phyloP scores from a whole-genome alignment of 2,113 vertebrate species.

The human (Homo sapiens) region DNA sequence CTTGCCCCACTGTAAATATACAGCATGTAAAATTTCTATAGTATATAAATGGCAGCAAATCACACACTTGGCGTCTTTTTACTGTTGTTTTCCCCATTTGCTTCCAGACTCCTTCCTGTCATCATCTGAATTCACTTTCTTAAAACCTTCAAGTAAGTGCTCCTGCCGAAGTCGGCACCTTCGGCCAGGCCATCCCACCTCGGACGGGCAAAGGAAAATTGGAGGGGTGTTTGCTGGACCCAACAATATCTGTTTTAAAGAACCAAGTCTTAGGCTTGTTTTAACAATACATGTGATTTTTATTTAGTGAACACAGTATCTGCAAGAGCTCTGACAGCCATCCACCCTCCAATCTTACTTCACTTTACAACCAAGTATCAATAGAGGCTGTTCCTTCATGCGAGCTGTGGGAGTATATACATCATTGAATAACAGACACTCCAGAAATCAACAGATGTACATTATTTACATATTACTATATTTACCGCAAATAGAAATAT shows the following conservation, averaged over 20 bases:
- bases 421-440: constrained; percentile 79
- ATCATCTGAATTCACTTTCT: too few relatives aligned
- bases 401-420: constrained; percentile 79
- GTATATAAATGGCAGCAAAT: constrained; percentile 89
- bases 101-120: neutral
- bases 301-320: constrained; percentile 79
- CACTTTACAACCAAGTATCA: constrained; percentile 73
- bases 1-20: constrained; percentile 92
- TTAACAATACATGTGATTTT: constrained; percentile 35
- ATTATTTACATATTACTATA: constrained; percentile 87
- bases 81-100: neutral
- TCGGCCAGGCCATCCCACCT: neutral
- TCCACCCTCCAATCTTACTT: constrained; percentile 55
- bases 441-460: constrained; percentile 83
- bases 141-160: neutral
- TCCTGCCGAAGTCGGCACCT: neutral
- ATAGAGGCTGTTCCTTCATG: constrained; percentile 81
- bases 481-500: constrained; percentile 84
- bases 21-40: constrained; percentile 99
- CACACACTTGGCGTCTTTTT: constrained; percentile 70
- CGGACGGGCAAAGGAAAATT: neutral
- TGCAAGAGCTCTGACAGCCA: constrained; percentile 72
- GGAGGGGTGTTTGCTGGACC: neutral
- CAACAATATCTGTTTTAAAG: neutral
- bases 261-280: neutral